phyloP scores from a whole-genome alignment of 1,140 invertebrate genomes.

The Dinothrombium tinctorium region DNA sequence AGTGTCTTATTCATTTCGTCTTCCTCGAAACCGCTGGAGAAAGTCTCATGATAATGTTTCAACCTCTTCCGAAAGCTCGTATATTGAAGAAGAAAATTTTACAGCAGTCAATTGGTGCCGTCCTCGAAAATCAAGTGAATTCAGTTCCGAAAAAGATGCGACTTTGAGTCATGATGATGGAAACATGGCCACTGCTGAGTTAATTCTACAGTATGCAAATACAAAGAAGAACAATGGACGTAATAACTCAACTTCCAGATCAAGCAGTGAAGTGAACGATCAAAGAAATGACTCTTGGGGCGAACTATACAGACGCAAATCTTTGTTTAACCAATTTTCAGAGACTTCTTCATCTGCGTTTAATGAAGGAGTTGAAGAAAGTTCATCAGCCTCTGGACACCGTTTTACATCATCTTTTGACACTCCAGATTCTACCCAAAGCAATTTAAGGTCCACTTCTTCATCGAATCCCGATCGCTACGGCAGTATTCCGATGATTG shows the following conservation, averaged over 20 bases:
- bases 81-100: background rate
- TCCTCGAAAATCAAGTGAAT: background rate
- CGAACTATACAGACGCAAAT: too few species aligned
- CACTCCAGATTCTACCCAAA: background rate
- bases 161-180: too few species aligned
- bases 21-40: too few species aligned
- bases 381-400: background rate
- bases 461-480: background rate
- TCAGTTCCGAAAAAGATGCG: too few species aligned
- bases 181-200: too few species aligned
- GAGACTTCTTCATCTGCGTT: background rate
- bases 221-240: too few species aligned
- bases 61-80: slow-evolving; percentile 5
- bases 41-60: slow-evolving; percentile 3
- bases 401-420: background rate
- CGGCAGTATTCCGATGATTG: background rate
- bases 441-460: background rate
- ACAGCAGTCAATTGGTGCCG: background rate
- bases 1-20: too few species aligned
- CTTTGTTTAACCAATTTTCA: too few species aligned
- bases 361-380: background rate
- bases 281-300: too few species aligned
- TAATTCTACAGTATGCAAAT: too few species aligned
- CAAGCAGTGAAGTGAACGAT: too few species aligned
- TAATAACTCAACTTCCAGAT: too few species aligned